Evolutionary conservation across 2,113 vertebrate genomes (phyloP), one percentile per base, ranked within the genome.

Genomic region (Passer domesticus): DNA sequence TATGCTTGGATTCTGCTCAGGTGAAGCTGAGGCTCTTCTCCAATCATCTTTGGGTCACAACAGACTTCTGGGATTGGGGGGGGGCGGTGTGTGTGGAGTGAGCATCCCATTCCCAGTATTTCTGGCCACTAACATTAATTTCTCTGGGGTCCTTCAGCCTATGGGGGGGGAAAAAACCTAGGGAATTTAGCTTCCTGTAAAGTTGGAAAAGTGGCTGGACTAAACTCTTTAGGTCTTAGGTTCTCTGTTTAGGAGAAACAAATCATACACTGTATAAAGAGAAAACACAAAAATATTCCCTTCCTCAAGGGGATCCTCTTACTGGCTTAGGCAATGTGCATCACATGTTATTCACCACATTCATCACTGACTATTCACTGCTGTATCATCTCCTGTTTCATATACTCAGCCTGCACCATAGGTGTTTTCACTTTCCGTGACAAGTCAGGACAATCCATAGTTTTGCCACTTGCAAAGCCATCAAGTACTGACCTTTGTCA

Each of bases 381-480:
- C 47, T 86, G 15, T 39, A 39, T 70, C 75, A 77, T 83, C 58
- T 85, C 5, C 75, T 82, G 76, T 90, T 44, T 68, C 25, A 13
- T 43, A 43, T 4, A 16, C 46, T 66, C 5, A 1, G 17, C 3
- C 3, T 52, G 27, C n/a, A 67, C 0, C 0, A 63, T 83, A 83
- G 75, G 75, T 88, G 39, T 88, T 96, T 94, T 58, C 55, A 59
- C 52, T 83, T 83, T 75, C 59, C 28, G 1, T 90, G 63, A 86
- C 90, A 90, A 83, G 76, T 17, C 70, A 59, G 50, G 53, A 77
- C 46, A 62, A 46, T 19, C 0, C 0, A 66, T 79, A 75, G 47
- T 80, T 94, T 86, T 30, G 11, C 85, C 28, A 4, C 80, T 94
- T 86, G 12, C 47, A 70, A 94, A 96, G 68, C 15, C 5, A 0